Percentiles rank a stretch among this genome's conserved stretches.
Conservation (phyloP, 2,797 vertebrate genomes). For the Neostethus bicornis region DNA sequence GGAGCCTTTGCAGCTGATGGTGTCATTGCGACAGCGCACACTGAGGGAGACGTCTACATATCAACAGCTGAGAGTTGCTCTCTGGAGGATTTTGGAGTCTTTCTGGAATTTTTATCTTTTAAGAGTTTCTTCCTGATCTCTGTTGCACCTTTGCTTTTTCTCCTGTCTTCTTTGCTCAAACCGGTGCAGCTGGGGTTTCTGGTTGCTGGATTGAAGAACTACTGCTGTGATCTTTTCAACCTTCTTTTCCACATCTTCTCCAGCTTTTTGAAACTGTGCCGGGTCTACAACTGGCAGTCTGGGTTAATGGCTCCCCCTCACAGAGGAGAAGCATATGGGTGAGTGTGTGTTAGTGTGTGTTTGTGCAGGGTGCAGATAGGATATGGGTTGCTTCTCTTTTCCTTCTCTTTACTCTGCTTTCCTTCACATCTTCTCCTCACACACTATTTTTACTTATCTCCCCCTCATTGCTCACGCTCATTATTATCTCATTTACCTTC, state of each 20-base stretch:
- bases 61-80: slow-evolving; percentile 17
- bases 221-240: slow-evolving; percentile 14
- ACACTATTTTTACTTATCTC: neutral
- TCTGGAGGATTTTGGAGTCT: slow-evolving; percentile 52
- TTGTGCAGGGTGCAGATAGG: neutral
- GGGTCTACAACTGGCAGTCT: slow-evolving; percentile 21
- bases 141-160: slow-evolving; percentile 36
- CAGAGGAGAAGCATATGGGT: slow-evolving; percentile 50
- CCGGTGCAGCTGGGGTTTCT: slow-evolving; percentile 36
- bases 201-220: slow-evolving; percentile 21
- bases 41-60: slow-evolving; percentile 13
- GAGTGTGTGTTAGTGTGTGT: slow-evolving; percentile 32
- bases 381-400: slow-evolving; percentile 20
- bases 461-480: neutral
- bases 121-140: slow-evolving; percentile 42
- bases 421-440: neutral
- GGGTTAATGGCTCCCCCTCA: slow-evolving; percentile 20
- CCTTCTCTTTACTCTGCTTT: neutral
- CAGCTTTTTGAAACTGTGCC: slow-evolving; percentile 27
- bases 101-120: slow-evolving; percentile 29
- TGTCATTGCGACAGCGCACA: slow-evolving; percentile 53
- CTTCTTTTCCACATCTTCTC: slow-evolving; percentile 10
- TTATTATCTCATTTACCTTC: slow-evolving; percentile 8
- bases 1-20: slow-evolving; percentile 31
- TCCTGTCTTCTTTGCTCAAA: neutral